Conservation (phyloP, 35 echinoderm and acorn worm genomes). For the Anneissia japonica region DNA sequence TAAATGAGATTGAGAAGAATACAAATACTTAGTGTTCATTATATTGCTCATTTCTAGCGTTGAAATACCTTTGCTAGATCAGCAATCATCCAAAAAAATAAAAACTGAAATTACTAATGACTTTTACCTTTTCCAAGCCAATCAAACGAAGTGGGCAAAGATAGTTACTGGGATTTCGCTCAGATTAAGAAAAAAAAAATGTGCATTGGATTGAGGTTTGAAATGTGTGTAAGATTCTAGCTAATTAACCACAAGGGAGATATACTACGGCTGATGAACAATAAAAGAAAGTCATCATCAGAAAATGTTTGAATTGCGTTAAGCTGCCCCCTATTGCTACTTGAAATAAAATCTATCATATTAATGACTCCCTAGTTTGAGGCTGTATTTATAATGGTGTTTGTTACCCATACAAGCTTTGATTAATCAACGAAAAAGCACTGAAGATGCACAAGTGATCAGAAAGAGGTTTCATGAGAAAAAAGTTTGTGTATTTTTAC, state of each 20-base stretch:
- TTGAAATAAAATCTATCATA: not conserved
- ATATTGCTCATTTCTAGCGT: not conserved
- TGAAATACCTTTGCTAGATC: not conserved
- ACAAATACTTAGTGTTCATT: not conserved
- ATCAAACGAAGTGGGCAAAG: not conserved
- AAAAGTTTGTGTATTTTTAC: too few relatives aligned
- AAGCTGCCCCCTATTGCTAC: not conserved
- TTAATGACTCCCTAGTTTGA: not conserved
- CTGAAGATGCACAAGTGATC: not conserved
- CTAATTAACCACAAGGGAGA: not conserved
- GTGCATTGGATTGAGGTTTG: not conserved
- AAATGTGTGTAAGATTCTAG: too few relatives aligned
- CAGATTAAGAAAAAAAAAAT: not conserved
- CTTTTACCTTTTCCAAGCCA: not conserved
- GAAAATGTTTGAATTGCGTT: not conserved
- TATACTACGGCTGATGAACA: not conserved
- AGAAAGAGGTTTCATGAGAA: too few relatives aligned
- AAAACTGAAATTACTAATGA: not conserved
- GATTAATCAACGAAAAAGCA: not conserved
- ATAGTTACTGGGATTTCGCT: not conserved
- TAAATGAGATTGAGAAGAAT: not conserved
- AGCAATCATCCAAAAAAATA: not conserved
- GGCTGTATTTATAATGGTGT: not conserved
- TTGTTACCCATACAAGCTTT: not conserved
- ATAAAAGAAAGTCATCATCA: not conserved